phyloP scores from a whole-genome alignment of 2,888 invertebrate species.

The Automeris io region DNA sequence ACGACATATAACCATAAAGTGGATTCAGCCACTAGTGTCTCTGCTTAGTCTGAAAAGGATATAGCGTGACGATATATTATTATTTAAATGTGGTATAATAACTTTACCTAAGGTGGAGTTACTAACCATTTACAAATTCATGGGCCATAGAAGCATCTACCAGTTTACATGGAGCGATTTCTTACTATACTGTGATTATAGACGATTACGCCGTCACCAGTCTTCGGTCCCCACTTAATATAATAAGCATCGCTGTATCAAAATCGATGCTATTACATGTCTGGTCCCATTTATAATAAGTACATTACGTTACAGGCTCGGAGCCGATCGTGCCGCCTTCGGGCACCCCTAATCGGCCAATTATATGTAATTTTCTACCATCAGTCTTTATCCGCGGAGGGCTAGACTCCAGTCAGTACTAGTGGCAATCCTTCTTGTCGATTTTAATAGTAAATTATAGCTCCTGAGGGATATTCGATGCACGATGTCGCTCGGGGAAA shows the following conservation, averaged over 20 bases:
- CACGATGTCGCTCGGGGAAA: not conserved
- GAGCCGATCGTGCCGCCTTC: constrained; percentile 33
- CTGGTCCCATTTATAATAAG: constrained; percentile 69
- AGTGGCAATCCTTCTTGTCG: constrained; percentile 50
- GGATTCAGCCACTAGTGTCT: too few relatives aligned
- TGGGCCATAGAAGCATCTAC: constrained; percentile 25
- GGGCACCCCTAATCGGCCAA: constrained; percentile 63
- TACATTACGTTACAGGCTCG: constrained; percentile 46
- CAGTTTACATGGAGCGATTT: constrained; percentile 24
- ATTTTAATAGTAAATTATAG: constrained; percentile 62
- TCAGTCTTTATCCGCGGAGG: constrained; percentile 63
- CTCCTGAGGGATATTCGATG: constrained; percentile 20
- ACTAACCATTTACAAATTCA: constrained; percentile 38
- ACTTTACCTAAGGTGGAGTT: constrained; percentile 27
- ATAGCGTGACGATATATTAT: too few relatives aligned
- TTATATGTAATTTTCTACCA: constrained; percentile 74
- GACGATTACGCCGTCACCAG: constrained; percentile 70
- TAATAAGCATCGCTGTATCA: constrained; percentile 72
- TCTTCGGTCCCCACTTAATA: constrained; percentile 72
- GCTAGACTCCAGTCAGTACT: constrained; percentile 49
- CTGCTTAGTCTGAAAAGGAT: too few relatives aligned
- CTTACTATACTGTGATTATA: constrained; percentile 54
- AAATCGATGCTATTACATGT: constrained; percentile 72
- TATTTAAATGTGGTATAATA: too few relatives aligned
- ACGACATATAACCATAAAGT: too few relatives aligned